These are phyloP conservation scores for Macquaria ambigua DNA, from an alignment of 2,113 vertebrate genomes.

Conservation along the genomic window DNA sequence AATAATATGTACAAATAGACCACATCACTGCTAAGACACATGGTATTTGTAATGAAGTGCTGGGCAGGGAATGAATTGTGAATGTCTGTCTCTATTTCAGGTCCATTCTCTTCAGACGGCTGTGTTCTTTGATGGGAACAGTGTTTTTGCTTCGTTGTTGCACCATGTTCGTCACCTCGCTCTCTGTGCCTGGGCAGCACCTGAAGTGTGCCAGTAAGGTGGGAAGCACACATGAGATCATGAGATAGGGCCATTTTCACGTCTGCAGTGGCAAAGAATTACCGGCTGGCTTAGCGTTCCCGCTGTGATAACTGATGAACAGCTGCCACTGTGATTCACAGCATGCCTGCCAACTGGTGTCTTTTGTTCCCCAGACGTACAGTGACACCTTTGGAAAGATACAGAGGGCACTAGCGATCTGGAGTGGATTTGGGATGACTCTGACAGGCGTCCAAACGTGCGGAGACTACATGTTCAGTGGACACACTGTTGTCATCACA, in stretches of 20 bases:
- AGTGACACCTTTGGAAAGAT: constrained; percentile 92
- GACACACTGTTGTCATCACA: constrained; percentile 96
- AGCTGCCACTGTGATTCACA: constrained; percentile 18
- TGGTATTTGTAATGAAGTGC: not conserved
- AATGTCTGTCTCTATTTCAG: constrained; percentile 78
- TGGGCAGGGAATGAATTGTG: not conserved
- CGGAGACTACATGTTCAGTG: constrained; percentile 99
- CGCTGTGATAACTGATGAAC: constrained; percentile 16
- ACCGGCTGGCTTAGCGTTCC: not conserved
- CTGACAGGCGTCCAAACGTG: constrained; percentile 96
- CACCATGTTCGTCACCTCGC: constrained; percentile 98
- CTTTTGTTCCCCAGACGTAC: constrained; percentile 86
- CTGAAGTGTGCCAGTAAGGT: constrained; percentile 97
- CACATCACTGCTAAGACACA: not conserved
- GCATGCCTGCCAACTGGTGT: not conserved
- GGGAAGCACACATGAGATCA: constrained; percentile 27
- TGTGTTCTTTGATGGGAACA: constrained; percentile 96
- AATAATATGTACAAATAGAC: not conserved
- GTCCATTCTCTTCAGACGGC: constrained; percentile 93
- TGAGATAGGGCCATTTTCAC: not conserved
- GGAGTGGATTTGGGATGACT: constrained; percentile 98
- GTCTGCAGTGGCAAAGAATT: not conserved
- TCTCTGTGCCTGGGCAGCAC: constrained; percentile 97
- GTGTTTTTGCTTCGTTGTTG: constrained; percentile 96
- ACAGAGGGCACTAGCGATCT: constrained; percentile 92